A percentile compares a stretch with the other conserved stretches of the same genome.
These are phyloP conservation scores for Calameuta idolon DNA, from an alignment of 2,888 invertebrate species.

Conservation along the genomic window DNA sequence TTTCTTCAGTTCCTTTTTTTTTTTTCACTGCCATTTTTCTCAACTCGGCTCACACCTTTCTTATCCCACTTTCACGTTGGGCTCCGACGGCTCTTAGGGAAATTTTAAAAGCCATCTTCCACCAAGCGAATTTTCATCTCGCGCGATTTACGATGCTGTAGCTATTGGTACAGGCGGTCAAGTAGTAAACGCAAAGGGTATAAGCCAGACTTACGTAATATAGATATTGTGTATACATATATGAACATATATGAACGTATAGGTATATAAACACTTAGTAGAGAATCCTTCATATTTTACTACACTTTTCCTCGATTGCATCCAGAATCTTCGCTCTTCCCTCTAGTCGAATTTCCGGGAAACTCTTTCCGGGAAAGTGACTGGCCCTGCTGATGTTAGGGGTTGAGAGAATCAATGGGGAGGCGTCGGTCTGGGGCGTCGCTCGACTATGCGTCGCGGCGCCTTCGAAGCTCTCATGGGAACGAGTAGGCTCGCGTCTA, in stretches of 20 bases:
- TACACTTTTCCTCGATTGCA: not conserved
- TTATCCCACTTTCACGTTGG: not conserved
- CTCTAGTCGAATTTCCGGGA: not conserved
- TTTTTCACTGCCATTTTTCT: not conserved
- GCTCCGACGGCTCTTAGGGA: not conserved
- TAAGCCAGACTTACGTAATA: not conserved
- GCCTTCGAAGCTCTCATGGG: constrained; percentile 26
- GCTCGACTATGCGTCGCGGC: constrained; percentile 46
- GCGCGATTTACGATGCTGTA: not conserved
- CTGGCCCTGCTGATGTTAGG: constrained; percentile 21
- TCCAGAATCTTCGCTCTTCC: not conserved
- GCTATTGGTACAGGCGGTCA: not conserved
- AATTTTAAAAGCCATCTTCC: not conserved
- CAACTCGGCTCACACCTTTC: not conserved
- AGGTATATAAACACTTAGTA: not conserved
- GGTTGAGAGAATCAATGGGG: constrained; percentile 52
- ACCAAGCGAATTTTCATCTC: not conserved
- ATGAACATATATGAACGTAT: not conserved
- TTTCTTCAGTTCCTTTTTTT: not conserved
- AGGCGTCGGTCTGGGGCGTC: constrained; percentile 56
- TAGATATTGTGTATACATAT: not conserved
- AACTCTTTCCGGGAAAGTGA: constrained; percentile 11
- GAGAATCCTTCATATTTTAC: not conserved
- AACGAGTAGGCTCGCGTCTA: constrained; percentile 17
- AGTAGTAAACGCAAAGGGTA: not conserved